phyloP scores from a whole-genome alignment of 2,113 vertebrate species.

The Psephotus haematonotus region DNA sequence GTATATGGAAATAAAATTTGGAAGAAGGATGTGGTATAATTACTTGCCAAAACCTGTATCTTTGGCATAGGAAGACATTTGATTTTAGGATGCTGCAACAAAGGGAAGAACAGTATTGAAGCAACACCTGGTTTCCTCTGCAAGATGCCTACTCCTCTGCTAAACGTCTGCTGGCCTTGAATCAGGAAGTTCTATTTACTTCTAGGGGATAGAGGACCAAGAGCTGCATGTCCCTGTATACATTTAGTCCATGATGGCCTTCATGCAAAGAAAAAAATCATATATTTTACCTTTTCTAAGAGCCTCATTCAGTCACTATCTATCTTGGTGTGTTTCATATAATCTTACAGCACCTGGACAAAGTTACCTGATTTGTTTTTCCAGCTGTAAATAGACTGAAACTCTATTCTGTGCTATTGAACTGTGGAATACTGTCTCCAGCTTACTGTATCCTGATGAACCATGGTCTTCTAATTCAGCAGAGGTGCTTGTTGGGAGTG shows the following conservation, averaged over 20 bases:
- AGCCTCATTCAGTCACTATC: background rate
- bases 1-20: background rate
- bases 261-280: background rate
- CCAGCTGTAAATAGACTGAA: background rate
- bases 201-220: background rate
- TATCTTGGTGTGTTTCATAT: background rate
- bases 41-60: background rate
- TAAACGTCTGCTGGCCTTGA: background rate
- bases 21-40: background rate
- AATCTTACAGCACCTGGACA: background rate
- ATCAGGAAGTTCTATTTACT: background rate
- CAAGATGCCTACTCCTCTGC: background rate
- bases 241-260: background rate
- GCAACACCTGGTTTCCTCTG: background rate
- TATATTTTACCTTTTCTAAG: background rate
- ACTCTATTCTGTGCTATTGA: background rate
- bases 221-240: background rate
- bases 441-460: background rate
- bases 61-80: background rate
- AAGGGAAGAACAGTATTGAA: background rate
- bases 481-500: background rate
- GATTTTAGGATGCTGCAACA: background rate
- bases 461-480: background rate
- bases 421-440: background rate
- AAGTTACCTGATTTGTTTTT: background rate